Base-by-base conservation (phyloP, 2,888 invertebrate species). In the Drosophila subsilvestris region DNA sequence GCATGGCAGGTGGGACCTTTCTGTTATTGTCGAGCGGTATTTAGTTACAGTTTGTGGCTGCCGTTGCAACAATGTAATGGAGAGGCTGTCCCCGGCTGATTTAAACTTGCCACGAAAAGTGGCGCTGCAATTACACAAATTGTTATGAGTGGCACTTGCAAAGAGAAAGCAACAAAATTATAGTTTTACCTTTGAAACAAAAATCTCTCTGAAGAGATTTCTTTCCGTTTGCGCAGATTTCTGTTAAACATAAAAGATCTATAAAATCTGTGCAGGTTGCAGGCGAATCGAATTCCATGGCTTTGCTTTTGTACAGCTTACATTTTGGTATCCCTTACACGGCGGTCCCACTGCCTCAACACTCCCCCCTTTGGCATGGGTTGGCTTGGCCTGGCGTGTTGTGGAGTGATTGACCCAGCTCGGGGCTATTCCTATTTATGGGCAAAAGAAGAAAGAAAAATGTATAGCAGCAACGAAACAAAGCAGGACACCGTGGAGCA, bases 391-490 rank as follows among this genome's bases (percentile, higher is more conserved):
- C 53, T 66, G 43, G 72, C 74, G 61, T 79, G 74, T 37, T 54
- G 47, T 48, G 57, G 80, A 80, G 82, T 83, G 83, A 82, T 78
- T 80, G 86, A 82, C 82, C 82, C 66, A 79, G 65, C 77, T 81
- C 65, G 59, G 68, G 76, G 76, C 73, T 14, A 68, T 69, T 80
- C 80, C 12, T 71, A 45, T 55, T 62, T 71, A 63, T 44, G 58
- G 20, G 14, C 32, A 45, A 54, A 50, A 45, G 6, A 32, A 29
- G 42, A 18, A 32, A 57, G 59, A 47, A 60, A 43, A 53, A 51
- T 37, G 37, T 37, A 42, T 29, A 27, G 25, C 47, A 60, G 62
- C 56, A 43, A 32, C 43, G 49, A 59, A 63, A 72, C 55, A 59
- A 57, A 56, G 47, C 48, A 56, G 25, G 54, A 55, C 51, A 59